Percentiles rank a stretch among this genome's conserved stretches.
phyloP scores from a whole-genome alignment of 1,140 invertebrate genomes.

The Epicauta chinensis region DNA sequence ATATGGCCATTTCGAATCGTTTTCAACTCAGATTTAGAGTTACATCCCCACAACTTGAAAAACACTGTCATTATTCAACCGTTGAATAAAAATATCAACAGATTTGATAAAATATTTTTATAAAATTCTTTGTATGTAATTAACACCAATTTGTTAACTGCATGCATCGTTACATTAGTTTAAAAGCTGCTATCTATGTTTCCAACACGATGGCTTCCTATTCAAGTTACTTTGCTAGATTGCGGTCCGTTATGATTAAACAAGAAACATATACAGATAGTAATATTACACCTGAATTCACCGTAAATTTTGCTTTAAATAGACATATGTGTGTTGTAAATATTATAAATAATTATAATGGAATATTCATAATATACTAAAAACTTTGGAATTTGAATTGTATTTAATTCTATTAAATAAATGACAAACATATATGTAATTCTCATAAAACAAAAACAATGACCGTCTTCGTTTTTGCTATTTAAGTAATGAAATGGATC shows the following conservation, averaged over 20 bases:
- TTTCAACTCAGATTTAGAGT: too few species aligned
- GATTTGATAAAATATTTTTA: too few species aligned
- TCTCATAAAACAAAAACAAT: constrained; percentile 15
- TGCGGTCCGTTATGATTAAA: constrained; percentile 14
- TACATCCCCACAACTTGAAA: too few species aligned
- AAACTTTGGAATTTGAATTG: too few species aligned
- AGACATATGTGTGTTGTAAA: too few species aligned
- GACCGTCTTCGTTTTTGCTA: constrained; percentile 1
- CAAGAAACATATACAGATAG: constrained; percentile 12
- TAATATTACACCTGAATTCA: constrained; percentile 8
- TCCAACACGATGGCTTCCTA: constrained; percentile 12
- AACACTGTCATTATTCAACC: too few species aligned
- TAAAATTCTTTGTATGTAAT: neutral
- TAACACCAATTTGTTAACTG: constrained; percentile 16
- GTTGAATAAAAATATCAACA: too few species aligned
- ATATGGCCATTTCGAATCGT: too few species aligned
- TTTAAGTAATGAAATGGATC: constrained; percentile 25
- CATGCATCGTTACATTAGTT: constrained; percentile 14
- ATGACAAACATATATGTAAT: constrained; percentile 10
- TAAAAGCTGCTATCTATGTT: constrained; percentile 17
- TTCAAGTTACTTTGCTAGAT: constrained; percentile 9
- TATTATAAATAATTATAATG: too few species aligned
- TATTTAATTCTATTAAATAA: too few species aligned
- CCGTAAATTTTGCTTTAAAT: neutral
- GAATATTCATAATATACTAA: too few species aligned